Base-by-base conservation (phyloP, 2,113 vertebrate species). In the Clarias gariepinus region DNA sequence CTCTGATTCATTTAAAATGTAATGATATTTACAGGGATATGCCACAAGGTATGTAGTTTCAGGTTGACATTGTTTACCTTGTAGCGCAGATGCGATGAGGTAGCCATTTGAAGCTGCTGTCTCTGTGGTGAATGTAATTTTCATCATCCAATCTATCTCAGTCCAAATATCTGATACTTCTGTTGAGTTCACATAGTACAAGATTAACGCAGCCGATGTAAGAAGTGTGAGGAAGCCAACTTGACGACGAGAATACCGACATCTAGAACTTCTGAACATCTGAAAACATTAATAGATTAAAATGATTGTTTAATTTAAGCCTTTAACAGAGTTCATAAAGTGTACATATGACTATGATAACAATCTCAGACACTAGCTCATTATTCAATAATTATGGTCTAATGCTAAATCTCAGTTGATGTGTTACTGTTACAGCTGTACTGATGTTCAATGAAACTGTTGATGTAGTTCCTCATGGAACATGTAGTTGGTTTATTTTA, bases 11-110 rank as follows among this genome's bases (percentile, higher is more conserved):
- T 95, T 94, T 1, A 95, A 86, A 5, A 92, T 63, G 63, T 94
- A 96, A 3, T 81, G 84, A 88, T 96, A 95, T 0, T 89, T 66
- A 2, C 92, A 1, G 0, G 94, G 94, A 78, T 96, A 95, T 0
- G 93, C 90, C 0, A 95, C 92, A 0, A 82, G 2, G 57, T 89
- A 93, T 63, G 57, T 41, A 3, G 81, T 89, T 33, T 83, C 87
- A 82, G 82, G 77, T 7, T 52, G 73, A 82, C 87, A 91, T 0
- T 61, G 82, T 55, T 66, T 78, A 33, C 10, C 0, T 13, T 41
- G 25, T 7, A 13, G 6, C 13, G 2, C 23, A 81, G 53, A n/a
- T 30, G 21, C 1, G 23, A 2, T 76, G n/a, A 12, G 0, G n/a
- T 36, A 1, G 6, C 47, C 10, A 57, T 76, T 63, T 36, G 60